Base-by-base conservation (phyloP, 2,888 invertebrate genomes). In the Volucella inflata region DNA sequence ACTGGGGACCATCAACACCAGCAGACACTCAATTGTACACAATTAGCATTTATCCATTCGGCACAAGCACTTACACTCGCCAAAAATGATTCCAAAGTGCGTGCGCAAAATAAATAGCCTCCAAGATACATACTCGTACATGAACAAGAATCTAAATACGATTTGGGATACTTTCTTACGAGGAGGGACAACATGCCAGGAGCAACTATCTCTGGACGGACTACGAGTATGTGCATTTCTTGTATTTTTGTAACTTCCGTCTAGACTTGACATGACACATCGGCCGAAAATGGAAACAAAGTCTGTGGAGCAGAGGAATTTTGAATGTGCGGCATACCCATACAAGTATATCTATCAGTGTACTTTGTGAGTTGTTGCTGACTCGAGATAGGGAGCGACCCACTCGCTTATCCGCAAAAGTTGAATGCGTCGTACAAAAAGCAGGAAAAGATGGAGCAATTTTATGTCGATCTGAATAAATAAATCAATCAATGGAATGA, bases 251-350 rank as follows among this genome's bases (percentile, higher is more conserved):
- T 77, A 81, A 85, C 85, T 85, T 85, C 85, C 85, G 85, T 85
- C 85, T 85, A 85, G 85, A 85, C 85, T 72, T 65, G 84, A 84
- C 85, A 81, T 85, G 85, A 85, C 85, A 85, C 85, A 85, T 81
- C 81, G 68, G 65, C 76, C 85, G 76, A 85, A 85, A 85, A 85
- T 85, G 85, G 85, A 72, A 72, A 62, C 71, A 71, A 36, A 51
- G 30, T 46, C 36, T 48, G 55, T 40, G 53, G 38, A 30, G 44
- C 36, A 59, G 57, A 72, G 68, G 40, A 72, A 44, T 76, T 30
- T 51, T 4, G 57, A 44, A 14, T 72, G 46, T 72, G 82, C 67
- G 71, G 67, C 77, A 71, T 82, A 67, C 21, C 6, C 30, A 30
- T 30, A 30, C 30, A 30, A 30, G 6, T 30, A 6, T 6, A 30